Conservation (phyloP, 1,140 invertebrate species). For the Eciton burchellii region DNA sequence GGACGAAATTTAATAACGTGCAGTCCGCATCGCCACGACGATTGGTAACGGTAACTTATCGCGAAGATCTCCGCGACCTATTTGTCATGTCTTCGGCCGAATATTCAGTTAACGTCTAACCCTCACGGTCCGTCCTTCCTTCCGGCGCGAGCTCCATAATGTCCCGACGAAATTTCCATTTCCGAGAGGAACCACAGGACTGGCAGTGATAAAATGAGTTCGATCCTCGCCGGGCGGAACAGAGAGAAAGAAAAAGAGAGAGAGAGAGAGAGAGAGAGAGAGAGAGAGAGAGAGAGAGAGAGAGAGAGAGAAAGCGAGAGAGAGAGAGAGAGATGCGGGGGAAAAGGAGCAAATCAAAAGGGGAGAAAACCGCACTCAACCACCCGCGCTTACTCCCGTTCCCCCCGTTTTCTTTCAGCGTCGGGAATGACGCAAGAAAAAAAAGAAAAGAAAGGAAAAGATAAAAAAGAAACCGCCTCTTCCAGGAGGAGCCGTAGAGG, state of each 20-base stretch:
- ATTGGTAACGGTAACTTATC: slow-evolving; percentile 12
- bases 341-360: slow-evolving; percentile 26
- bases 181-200: slow-evolving; percentile 38
- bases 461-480: too few relatives aligned
- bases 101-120: slow-evolving; percentile 54
- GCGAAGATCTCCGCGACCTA: slow-evolving; percentile 22
- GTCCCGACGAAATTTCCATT: slow-evolving; percentile 55
- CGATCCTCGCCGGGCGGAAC: slow-evolving; percentile 8
- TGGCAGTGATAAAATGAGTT: slow-evolving; percentile 48
- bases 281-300: too few relatives aligned
- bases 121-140: slow-evolving; percentile 21
- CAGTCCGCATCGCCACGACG: slow-evolving; percentile 10
- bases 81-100: slow-evolving; percentile 26
- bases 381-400: not conserved
- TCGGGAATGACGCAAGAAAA: not conserved
- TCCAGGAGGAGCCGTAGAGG: slow-evolving; percentile 12
- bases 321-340: slow-evolving; percentile 37
- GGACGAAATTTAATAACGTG: slow-evolving; percentile 48
- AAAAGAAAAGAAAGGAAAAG: too few relatives aligned
- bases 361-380: slow-evolving; percentile 46
- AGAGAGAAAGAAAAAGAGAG: slow-evolving; percentile 37
- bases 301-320: not conserved
- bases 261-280: slow-evolving; percentile 28
- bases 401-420: not conserved
- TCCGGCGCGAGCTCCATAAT: slow-evolving; percentile 47